Conservation (phyloP, 2,797 vertebrate genomes). For the Moxostoma hubbsi region DNA sequence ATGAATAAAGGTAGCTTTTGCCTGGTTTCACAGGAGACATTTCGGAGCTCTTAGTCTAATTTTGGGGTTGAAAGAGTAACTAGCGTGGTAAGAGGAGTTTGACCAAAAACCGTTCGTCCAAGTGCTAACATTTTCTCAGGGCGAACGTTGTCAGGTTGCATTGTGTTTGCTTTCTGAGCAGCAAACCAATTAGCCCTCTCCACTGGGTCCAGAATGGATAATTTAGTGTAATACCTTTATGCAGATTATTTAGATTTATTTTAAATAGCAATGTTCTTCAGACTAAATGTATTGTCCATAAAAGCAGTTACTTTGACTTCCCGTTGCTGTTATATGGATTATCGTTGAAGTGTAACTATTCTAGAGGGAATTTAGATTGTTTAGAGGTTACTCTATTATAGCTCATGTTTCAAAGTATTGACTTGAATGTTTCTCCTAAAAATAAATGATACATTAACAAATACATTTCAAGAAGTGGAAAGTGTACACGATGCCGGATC, state of each 20-base stretch:
- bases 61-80: neutral
- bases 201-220: neutral
- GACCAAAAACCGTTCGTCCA: slow-evolving; percentile 13
- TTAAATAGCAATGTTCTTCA: neutral
- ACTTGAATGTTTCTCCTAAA: no score
- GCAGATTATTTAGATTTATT: slow-evolving; percentile 11
- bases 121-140: slow-evolving; percentile 16
- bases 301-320: slow-evolving; percentile 13
- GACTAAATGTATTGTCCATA: neutral
- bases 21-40: neutral
- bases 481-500: no score
- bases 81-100: neutral
- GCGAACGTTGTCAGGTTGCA: slow-evolving; percentile 23
- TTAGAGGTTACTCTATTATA: neutral
- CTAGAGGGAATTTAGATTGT: neutral
- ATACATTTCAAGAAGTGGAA: no score
- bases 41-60: slow-evolving; percentile 2
- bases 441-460: no score
- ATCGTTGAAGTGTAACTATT: neutral
- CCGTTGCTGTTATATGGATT: neutral
- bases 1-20: slow-evolving; percentile 40
- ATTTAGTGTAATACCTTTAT: slow-evolving; percentile 33
- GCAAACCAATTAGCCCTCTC: neutral
- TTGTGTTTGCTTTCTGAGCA: slow-evolving; percentile 45
- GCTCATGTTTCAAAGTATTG: neutral